Percentiles rank a stretch among this genome's conserved stretches.
Conservation (phyloP, 1,140 invertebrate genomes). For the Spodoptera frugiperda region DNA sequence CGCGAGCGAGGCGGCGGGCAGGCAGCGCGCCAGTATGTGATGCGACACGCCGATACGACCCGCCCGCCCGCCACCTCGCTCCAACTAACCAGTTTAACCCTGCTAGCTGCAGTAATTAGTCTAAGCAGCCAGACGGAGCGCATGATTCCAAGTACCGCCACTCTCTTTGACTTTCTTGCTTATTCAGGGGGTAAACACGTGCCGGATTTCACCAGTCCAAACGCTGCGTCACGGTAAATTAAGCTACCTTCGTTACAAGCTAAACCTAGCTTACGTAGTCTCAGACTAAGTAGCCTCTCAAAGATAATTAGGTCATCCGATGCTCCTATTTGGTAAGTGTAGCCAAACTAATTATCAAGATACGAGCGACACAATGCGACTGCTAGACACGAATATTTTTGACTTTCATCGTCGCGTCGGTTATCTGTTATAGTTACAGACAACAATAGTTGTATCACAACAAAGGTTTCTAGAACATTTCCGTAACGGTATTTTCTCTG, state of each 20-base stretch:
- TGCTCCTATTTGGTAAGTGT: constrained; percentile 1
- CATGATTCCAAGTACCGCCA: constrained; percentile 61
- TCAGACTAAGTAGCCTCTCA: not conserved
- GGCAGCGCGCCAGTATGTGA: constrained; percentile 31
- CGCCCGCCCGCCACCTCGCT: constrained; percentile 36
- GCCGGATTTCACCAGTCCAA: constrained; percentile 56
- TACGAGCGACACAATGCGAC: constrained; percentile 14
- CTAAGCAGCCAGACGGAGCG: constrained; percentile 68
- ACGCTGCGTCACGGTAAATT: constrained; percentile 38
- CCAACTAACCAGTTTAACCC: constrained; percentile 72
- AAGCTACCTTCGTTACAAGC: constrained; percentile 21
- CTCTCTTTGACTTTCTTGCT: constrained; percentile 66
- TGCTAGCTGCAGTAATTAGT: constrained; percentile 77
- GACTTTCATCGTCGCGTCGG: constrained; percentile 53
- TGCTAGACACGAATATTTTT: constrained; percentile 58
- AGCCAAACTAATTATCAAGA: constrained; percentile 26
- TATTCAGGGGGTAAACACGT: constrained; percentile 58
- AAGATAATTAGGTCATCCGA: constrained; percentile 29
- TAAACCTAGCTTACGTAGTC: constrained; percentile 8
- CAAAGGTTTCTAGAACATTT: constrained; percentile 75
- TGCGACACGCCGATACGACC: constrained; percentile 50
- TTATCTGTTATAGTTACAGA: constrained; percentile 59
- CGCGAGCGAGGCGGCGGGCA: constrained; percentile 27
- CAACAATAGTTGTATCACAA: constrained; percentile 66
- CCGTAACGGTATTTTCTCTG: constrained; percentile 73